Percentiles rank a stretch among this genome's conserved stretches.
Conservation (phyloP, 2,888 invertebrate species). For the Tetanocera ferruginea region DNA sequence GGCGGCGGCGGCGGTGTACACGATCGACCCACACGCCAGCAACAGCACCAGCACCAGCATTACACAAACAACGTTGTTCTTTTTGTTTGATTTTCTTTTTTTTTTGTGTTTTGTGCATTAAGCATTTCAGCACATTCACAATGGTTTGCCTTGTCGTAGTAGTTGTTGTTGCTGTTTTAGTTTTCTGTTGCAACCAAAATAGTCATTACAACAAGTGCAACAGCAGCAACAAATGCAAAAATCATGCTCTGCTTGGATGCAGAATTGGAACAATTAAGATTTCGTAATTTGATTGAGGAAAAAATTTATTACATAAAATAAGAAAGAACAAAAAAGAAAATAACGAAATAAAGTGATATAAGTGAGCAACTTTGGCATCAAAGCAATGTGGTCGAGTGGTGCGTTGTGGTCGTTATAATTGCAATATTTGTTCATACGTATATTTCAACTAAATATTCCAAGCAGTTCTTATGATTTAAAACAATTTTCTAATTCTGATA, state of each 20-base stretch:
- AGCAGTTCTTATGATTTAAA: not conserved
- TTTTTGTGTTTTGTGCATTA: not conserved
- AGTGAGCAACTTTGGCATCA: not conserved
- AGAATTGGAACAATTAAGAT: conserved; percentile 54
- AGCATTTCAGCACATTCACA: conserved; percentile 9
- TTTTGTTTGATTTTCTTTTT: not conserved
- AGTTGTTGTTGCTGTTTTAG: conserved; percentile 33
- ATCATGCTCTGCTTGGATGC: conserved; percentile 41
- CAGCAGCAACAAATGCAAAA: conserved; percentile 44
- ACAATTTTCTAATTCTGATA: too few species aligned
- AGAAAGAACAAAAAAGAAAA: not conserved
- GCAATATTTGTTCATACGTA: not conserved
- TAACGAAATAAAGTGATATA: not conserved
- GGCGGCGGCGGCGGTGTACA: conserved; percentile 30
- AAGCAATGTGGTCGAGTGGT: not conserved
- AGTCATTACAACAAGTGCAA: conserved; percentile 39
- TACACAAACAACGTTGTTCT: conserved; percentile 22
- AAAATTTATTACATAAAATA: conserved; percentile 31
- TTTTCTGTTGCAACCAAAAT: conserved; percentile 19
- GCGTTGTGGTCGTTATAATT: not conserved
- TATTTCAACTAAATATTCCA: not conserved
- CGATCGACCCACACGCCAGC: conserved; percentile 24
- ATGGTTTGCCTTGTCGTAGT: conserved; percentile 49
- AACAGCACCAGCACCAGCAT: conserved; percentile 38
- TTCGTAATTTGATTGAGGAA: conserved; percentile 50